Conservation (phyloP, 2,888 invertebrate genomes). For the Diaperis boleti region DNA sequence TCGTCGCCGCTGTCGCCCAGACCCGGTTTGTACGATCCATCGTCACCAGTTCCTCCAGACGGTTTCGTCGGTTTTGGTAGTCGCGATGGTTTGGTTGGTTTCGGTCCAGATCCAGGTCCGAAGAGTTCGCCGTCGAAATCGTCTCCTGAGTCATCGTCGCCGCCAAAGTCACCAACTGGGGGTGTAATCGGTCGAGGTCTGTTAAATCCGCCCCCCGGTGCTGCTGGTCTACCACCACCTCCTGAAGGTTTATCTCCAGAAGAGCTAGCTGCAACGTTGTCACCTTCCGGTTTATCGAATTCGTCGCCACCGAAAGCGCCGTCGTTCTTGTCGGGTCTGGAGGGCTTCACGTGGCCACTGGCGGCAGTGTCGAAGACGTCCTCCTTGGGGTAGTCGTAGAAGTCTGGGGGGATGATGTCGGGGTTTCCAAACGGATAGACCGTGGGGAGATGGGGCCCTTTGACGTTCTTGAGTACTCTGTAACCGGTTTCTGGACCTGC, state of each 20-base stretch:
- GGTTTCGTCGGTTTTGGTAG: slow-evolving; percentile 28
- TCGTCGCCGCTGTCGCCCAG: slow-evolving; percentile 13
- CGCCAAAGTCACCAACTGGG: slow-evolving; percentile 20
- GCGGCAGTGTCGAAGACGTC: slow-evolving; percentile 68
- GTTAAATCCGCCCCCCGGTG: not conserved
- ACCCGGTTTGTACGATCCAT: slow-evolving; percentile 51
- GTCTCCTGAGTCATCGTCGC: slow-evolving; percentile 40
- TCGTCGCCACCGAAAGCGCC: slow-evolving; percentile 25
- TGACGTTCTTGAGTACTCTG: slow-evolving; percentile 77
- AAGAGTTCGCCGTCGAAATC: slow-evolving; percentile 48
- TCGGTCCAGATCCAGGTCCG: slow-evolving; percentile 43
- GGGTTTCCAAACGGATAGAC: slow-evolving; percentile 70
- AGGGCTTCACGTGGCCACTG: slow-evolving; percentile 70
- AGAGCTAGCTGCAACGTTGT: no score
- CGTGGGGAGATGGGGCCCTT: slow-evolving; percentile 75
- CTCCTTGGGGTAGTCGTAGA: slow-evolving; percentile 56
- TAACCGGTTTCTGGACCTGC: slow-evolving; percentile 85
- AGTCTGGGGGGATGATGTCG: slow-evolving; percentile 67
- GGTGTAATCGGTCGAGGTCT: not conserved
- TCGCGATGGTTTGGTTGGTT: slow-evolving; percentile 29
- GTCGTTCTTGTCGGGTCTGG: not conserved
- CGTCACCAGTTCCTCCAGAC: slow-evolving; percentile 40
- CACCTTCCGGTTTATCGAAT: not conserved
- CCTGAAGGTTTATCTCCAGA: slow-evolving; percentile 43
- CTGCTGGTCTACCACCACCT: not conserved